A percentile compares a stretch with the other conserved stretches of the same genome.
These are phyloP conservation scores for Ceryle rudis DNA, from an alignment of 2,797 vertebrate species.

Conservation along the genomic window DNA sequence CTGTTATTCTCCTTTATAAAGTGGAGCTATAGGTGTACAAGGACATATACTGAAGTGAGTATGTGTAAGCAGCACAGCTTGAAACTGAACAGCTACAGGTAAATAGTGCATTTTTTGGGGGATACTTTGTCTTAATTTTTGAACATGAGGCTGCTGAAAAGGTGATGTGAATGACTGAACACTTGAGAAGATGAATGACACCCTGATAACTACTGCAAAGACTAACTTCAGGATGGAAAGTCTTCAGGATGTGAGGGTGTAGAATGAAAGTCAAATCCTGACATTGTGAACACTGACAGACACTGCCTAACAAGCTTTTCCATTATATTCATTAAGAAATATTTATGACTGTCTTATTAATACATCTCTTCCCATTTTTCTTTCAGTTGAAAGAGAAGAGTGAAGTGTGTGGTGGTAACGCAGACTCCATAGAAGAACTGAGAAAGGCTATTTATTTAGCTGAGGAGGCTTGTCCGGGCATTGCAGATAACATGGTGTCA, in stretches of 20 bases:
- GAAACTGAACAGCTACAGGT: neutral
- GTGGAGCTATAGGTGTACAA: neutral
- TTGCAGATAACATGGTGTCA: slow-evolving; percentile 93
- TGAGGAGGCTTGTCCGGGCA: slow-evolving; percentile 91
- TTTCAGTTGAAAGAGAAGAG: slow-evolving; percentile 91
- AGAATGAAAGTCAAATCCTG: neutral
- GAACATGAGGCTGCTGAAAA: neutral
- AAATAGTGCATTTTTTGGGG: neutral
- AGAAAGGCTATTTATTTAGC: slow-evolving; percentile 89
- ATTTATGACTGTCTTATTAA: neutral
- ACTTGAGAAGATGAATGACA: neutral
- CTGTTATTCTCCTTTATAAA: neutral
- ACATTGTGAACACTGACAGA: neutral
- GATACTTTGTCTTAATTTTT: neutral
- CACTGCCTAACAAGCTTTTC: neutral
- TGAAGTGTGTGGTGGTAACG: slow-evolving; percentile 86
- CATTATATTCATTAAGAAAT: neutral
- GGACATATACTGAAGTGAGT: neutral
- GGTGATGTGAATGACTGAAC: neutral
- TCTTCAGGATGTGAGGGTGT: neutral
- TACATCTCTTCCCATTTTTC: neutral
- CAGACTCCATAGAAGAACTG: slow-evolving; percentile 89
- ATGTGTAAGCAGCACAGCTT: neutral
- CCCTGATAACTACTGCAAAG: neutral
- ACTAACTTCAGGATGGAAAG: neutral